These are phyloP conservation scores for Galerucella calmariensis DNA, from an alignment of 2,888 invertebrate genomes.

Conservation along the genomic window DNA sequence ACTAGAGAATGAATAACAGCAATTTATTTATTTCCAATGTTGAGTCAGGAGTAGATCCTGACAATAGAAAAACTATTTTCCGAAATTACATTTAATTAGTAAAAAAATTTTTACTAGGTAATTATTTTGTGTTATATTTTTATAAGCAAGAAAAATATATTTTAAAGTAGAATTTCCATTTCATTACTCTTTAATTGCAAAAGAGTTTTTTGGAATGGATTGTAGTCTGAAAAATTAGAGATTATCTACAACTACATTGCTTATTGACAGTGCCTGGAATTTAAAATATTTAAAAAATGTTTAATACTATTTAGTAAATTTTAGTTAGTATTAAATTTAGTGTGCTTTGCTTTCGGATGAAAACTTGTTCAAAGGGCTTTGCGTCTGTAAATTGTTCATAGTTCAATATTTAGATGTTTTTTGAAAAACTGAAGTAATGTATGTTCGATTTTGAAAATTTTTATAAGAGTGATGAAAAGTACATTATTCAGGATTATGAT, in stretches of 20 bases:
- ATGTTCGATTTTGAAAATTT: background rate
- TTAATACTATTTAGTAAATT: background rate
- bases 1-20: background rate
- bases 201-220: background rate
- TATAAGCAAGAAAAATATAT: too few relatives aligned
- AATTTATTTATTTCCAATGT: background rate
- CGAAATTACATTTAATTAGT: background rate
- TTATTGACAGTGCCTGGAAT: background rate
- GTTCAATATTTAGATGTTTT: background rate
- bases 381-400: background rate
- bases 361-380: background rate
- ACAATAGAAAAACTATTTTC: background rate
- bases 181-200: background rate
- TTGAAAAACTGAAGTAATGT: background rate
- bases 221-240: background rate
- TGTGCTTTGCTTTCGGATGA: background rate
- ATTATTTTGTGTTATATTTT: background rate
- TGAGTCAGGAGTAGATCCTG: background rate
- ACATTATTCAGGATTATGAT: too few relatives aligned
- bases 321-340: too few relatives aligned
- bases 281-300: background rate
- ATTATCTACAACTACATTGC: slow-evolving; percentile 7
- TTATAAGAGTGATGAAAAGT: too few relatives aligned
- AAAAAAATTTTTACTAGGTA: background rate
- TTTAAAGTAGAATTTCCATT: background rate